Base-by-base conservation (phyloP, 1,140 invertebrate species). In the Brachionus paranguensis region DNA sequence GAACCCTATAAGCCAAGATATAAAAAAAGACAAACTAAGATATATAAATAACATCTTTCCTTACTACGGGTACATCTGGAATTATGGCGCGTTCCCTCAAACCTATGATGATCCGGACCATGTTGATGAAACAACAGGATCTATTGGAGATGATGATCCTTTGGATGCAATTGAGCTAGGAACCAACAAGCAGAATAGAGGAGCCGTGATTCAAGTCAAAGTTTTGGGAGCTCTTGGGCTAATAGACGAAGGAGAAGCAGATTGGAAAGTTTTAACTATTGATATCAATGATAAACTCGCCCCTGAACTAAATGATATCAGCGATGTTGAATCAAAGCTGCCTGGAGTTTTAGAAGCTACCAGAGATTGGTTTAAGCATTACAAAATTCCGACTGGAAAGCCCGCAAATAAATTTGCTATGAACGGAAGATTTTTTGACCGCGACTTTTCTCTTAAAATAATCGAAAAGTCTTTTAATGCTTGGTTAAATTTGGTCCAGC, bases 21-120 rank as follows among this genome's bases (percentile, higher is more conserved):
- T 96, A 1, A 99, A 99, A 90, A 99, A 99, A 88, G 96, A 94
- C 27, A 95, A 96, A 88, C 90, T 98, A 43, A 92, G 97, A 85
- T 99, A 93, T 91, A 97, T 99, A 11, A 93, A 95, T 79, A 99
- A 99, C 90, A 94, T 94, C 87, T 99, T 99, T 88, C 98, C 98
- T 70, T 96, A 99, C 90, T 95, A 97, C 89, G 98, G 98, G 24
- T 99, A 99, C 89, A 99, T 99, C 86, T 99, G 98, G 98, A 99
- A 99, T 90, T 99, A 99, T 90, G 98, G 98, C 85, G 97, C 97
- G 64, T 88, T 99, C 70, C 98, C 98, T 64, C 98, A 90, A 92
- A 99, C 97, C 5, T 99, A 97, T 96, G 97, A 99, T 91, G 95
- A 99, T 91, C 97, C 97, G 29, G 93, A 93, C 84, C 93, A 95